These are phyloP conservation scores for Falcunculus frontatus DNA, from an alignment of 2,113 vertebrate species.

Conservation along the genomic window DNA sequence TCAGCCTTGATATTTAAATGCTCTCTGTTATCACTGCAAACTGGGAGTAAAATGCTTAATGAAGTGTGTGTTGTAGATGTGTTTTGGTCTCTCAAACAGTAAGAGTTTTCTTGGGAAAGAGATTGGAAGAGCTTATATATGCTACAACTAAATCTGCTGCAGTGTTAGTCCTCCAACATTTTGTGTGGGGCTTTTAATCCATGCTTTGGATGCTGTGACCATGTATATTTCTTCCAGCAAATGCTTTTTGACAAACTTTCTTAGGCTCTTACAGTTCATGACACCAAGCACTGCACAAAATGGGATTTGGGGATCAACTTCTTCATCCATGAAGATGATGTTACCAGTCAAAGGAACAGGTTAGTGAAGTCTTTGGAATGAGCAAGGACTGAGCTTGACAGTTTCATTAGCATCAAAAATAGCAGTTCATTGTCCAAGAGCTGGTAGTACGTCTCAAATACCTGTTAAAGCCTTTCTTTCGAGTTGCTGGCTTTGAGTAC, in stretches of 20 bases:
- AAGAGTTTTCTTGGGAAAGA: not conserved
- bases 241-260: not conserved
- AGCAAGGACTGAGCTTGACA: not conserved
- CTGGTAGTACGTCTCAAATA: not conserved
- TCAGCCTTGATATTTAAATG: not conserved
- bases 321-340: constrained; percentile 90
- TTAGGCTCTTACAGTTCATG: constrained; percentile 92
- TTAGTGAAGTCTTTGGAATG: constrained; percentile 49
- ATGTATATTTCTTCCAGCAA: not conserved
- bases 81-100: not conserved
- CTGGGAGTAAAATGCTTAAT: not conserved
- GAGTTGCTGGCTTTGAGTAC: not conserved
- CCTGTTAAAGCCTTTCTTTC: not conserved
- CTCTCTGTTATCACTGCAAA: not conserved
- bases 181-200: not conserved
- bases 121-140: not conserved
- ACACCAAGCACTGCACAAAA: constrained; percentile 82
- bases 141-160: not conserved
- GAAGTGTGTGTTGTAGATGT: not conserved
- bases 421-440: not conserved
- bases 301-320: constrained; percentile 94
- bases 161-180: not conserved
- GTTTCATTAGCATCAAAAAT: not conserved
- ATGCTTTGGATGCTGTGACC: not conserved
- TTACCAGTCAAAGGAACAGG: constrained; percentile 84